These are phyloP conservation scores for Mimumesa dahlbomi DNA, from an alignment of 2,888 invertebrate genomes.

Conservation along the genomic window DNA sequence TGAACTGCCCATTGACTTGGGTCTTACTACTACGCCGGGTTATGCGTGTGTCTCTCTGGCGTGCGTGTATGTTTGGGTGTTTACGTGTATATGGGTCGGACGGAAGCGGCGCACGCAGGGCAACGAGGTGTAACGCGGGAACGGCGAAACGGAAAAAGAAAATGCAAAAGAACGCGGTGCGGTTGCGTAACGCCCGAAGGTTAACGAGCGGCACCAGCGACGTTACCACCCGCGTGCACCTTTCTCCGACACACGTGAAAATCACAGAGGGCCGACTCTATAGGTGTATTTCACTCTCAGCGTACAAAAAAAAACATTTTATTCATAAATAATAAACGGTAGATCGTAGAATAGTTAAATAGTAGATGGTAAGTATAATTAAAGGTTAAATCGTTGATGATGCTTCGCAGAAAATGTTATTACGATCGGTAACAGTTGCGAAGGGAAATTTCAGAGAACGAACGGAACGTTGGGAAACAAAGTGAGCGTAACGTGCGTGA, in stretches of 20 bases:
- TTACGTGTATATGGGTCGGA: constrained; percentile 53
- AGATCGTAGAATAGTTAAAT: constrained; percentile 15
- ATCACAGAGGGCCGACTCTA: constrained; percentile 30
- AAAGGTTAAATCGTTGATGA: constrained; percentile 8
- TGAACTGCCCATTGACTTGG: constrained; percentile 1
- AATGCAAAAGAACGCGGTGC: constrained; percentile 43
- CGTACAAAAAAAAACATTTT: constrained; percentile 60
- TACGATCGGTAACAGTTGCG: too few relatives aligned
- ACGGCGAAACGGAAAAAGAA: constrained; percentile 30
- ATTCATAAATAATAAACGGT: constrained; percentile 53
- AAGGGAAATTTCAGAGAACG: too few relatives aligned
- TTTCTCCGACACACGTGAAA: constrained; percentile 53
- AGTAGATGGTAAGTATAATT: constrained; percentile 32
- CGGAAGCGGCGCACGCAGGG: constrained; percentile 56
- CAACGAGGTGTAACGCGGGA: constrained; percentile 55
- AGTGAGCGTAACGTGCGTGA: constrained; percentile 63
- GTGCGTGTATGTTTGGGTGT: constrained; percentile 34
- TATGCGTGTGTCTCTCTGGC: constrained; percentile 15
- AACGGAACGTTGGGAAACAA: constrained; percentile 10
- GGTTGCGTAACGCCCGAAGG: constrained; percentile 59
- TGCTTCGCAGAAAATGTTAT: too few relatives aligned
- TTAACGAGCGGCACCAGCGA: constrained; percentile 55
- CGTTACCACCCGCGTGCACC: constrained; percentile 58
- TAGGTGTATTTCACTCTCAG: constrained; percentile 49
- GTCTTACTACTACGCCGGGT: too few relatives aligned